phyloP scores from a whole-genome alignment of 2,888 invertebrate species.

The Drosophila nigricruria region DNA sequence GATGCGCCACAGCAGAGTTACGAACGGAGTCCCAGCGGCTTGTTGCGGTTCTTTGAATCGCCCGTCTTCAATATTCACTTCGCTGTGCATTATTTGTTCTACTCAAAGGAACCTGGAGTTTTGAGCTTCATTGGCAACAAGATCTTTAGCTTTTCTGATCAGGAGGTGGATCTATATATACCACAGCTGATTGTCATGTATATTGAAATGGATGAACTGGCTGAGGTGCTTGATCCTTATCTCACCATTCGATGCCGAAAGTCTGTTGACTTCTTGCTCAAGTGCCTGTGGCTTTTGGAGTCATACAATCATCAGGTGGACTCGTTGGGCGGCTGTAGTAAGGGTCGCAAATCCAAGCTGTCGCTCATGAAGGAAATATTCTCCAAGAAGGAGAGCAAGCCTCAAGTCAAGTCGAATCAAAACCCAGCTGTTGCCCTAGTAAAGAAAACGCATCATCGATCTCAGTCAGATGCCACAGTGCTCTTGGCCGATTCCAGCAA shows the following conservation, averaged over 20 bases:
- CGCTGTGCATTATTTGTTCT: constrained; percentile 98
- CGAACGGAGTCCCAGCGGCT: constrained; percentile 84
- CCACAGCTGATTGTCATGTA: constrained; percentile 99
- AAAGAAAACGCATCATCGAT: constrained; percentile 93
- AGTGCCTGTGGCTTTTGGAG: constrained; percentile 98
- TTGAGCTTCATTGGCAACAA: constrained; percentile 99
- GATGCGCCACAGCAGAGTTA: constrained; percentile 67
- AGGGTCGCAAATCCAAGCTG: constrained; percentile 83
- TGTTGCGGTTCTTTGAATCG: constrained; percentile 95
- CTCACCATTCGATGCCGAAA: constrained; percentile 94
- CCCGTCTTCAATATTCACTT: constrained; percentile 99
- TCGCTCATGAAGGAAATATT: constrained; percentile 85
- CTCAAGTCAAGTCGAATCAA: constrained; percentile 50
- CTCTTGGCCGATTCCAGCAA: constrained; percentile 85
- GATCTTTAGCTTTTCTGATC: constrained; percentile 96
- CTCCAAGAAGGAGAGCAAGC: constrained; percentile 83
- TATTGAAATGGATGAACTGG: constrained; percentile 98
- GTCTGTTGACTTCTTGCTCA: constrained; percentile 97
- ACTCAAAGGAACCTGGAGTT: constrained; percentile 99
- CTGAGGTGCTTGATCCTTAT: constrained; percentile 95
- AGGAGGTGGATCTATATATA: constrained; percentile 98
- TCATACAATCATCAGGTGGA: constrained; percentile 89
- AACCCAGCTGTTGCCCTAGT: constrained; percentile 68
- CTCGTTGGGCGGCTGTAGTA: constrained; percentile 69
- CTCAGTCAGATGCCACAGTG: constrained; percentile 92